These are phyloP conservation scores for Oryctes rhinoceros DNA, from an alignment of 1,140 invertebrate genomes.

Conservation along the genomic window DNA sequence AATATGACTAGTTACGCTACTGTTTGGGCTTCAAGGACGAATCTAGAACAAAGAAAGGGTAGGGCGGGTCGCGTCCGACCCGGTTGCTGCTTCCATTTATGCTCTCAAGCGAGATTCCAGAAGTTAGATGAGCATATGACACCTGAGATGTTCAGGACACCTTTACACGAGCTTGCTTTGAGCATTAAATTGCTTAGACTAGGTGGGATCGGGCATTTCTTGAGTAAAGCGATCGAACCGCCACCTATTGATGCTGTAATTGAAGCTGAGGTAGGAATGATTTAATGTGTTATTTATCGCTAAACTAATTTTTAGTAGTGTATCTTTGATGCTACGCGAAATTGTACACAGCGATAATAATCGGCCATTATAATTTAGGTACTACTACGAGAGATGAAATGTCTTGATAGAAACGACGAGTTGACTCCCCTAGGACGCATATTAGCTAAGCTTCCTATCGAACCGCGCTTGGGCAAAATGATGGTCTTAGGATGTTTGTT, in stretches of 20 bases:
- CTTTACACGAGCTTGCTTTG: constrained; percentile 88
- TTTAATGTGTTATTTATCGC: no score
- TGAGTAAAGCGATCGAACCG: constrained; percentile 92
- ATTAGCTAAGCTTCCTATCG: constrained; percentile 90
- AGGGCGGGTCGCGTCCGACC: constrained; percentile 88
- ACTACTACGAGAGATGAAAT: constrained; percentile 81
- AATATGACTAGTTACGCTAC: constrained; percentile 96
- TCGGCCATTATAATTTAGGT: constrained; percentile 63
- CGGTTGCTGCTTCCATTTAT: constrained; percentile 91
- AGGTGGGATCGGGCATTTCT: constrained; percentile 89
- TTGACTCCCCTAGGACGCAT: constrained; percentile 90
- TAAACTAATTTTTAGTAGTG: no score
- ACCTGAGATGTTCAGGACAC: constrained; percentile 95
- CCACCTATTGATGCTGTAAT: constrained; percentile 94
- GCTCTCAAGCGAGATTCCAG: constrained; percentile 75
- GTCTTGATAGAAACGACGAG: constrained; percentile 84
- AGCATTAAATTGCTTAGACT: constrained; percentile 88
- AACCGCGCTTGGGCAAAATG: constrained; percentile 94
- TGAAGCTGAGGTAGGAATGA: constrained; percentile 77
- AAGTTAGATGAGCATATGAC: constrained; percentile 90
- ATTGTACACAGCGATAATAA: no score
- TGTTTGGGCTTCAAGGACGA: constrained; percentile 92
- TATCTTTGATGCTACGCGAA: no score
- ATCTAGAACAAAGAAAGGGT: constrained; percentile 89
- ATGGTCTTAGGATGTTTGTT: constrained; percentile 90